Conservation (phyloP, 2,888 invertebrate species). For the Argyresthia goedartella region DNA sequence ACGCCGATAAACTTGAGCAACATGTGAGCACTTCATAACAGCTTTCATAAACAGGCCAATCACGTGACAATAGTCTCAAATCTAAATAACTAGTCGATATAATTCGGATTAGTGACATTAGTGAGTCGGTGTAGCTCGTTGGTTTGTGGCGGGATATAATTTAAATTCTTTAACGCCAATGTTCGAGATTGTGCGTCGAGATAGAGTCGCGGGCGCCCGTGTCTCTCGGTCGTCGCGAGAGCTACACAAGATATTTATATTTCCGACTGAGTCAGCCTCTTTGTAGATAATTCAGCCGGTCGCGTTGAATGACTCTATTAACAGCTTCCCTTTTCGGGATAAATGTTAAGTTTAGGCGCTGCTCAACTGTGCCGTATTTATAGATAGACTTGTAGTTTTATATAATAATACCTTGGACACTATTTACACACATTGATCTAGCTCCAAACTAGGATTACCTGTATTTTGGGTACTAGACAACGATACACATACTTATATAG, state of each 20-base stretch:
- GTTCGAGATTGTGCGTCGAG: slow-evolving; percentile 65
- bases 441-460: no score
- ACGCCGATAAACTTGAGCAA: slow-evolving; percentile 18
- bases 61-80: slow-evolving; percentile 49
- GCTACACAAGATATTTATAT: slow-evolving; percentile 70
- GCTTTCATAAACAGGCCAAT: slow-evolving; percentile 20
- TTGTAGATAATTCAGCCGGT: slow-evolving; percentile 70
- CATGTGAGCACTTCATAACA: slow-evolving; percentile 12
- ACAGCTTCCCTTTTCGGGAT: slow-evolving; percentile 70
- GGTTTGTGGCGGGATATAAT: slow-evolving; percentile 70
- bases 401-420: no score
- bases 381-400: slow-evolving; percentile 21
- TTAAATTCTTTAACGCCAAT: slow-evolving; percentile 72
- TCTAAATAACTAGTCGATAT: slow-evolving; percentile 60
- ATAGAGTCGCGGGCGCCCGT: slow-evolving; percentile 66
- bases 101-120: slow-evolving; percentile 68
- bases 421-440: no score
- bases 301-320: slow-evolving; percentile 71
- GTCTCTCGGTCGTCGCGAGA: slow-evolving; percentile 39
- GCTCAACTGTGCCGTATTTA: slow-evolving; percentile 37
- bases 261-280: slow-evolving; percentile 65
- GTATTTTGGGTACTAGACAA: no score
- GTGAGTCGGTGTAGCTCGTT: slow-evolving; percentile 61
- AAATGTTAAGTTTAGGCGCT: slow-evolving; percentile 57
- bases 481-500: no score